Conservation (phyloP, 2,888 invertebrate genomes). For the Pollenia angustigena region DNA sequence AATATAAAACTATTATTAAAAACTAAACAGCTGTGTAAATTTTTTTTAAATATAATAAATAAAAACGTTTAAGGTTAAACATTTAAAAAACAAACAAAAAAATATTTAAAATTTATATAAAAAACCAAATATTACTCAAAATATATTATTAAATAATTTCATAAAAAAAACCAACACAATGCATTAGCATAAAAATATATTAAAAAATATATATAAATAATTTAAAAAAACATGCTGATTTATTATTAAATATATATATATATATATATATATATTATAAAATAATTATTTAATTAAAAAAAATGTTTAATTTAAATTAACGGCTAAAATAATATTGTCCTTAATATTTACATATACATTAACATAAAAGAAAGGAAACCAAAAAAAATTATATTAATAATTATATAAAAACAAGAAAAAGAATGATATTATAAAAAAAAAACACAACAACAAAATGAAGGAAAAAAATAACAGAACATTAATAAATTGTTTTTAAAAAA, state of each 20-base stretch:
- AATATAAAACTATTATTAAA: constrained; percentile 22
- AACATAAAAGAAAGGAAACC: constrained; percentile 58
- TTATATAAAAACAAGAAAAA: constrained; percentile 71
- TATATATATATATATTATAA: constrained; percentile 64
- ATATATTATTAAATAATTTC: constrained; percentile 75
- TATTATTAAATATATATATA: constrained; percentile 78
- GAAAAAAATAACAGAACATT: constrained; percentile 69
- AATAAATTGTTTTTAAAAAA: constrained; percentile 78
- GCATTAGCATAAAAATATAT: constrained; percentile 81
- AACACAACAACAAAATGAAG: constrained; percentile 57
- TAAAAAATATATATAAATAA: constrained; percentile 70
- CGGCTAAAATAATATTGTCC: constrained; percentile 82
- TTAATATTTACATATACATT: constrained; percentile 83
- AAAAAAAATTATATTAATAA: constrained; percentile 74
- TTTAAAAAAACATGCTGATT: constrained; percentile 80
- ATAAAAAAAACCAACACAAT: constrained; percentile 60
- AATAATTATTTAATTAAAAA: constrained; percentile 81
- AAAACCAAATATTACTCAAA: constrained; percentile 57
- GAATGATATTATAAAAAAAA: constrained; percentile 72
- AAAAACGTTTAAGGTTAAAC: constrained; percentile 76
- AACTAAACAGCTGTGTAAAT: constrained; percentile 70
- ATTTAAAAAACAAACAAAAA: constrained; percentile 77
- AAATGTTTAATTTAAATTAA: constrained; percentile 73
- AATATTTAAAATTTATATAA: constrained; percentile 54
- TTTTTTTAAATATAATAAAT: constrained; percentile 63